Base-by-base conservation (phyloP, 2,113 vertebrate species). In the Phrynocephalus versicolor region DNA sequence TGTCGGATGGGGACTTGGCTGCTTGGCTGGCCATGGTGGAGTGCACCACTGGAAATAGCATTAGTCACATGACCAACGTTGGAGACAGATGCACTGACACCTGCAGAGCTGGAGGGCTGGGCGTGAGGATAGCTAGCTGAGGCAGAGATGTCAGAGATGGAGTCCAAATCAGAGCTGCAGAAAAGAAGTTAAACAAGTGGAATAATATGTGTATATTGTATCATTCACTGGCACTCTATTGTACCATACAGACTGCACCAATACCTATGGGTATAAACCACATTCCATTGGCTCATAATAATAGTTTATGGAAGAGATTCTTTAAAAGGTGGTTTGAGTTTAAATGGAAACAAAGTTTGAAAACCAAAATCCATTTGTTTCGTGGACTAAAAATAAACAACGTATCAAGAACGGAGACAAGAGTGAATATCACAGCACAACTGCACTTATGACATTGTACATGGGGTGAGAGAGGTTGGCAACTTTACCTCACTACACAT, bases 61-160 rank as follows among this genome's bases (percentile, higher is more conserved):
- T 94, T 92, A 90, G 86, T 93, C 86, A 86, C 86, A 84, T 78
- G 93, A 25, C 85, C 83, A 51, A 78, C 71, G 58, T 35, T 82
- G 90, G 87, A 0, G 82, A 94, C 1, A 72, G 94, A 89, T 0
- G 67, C 58, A 0, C n/a, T 85, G 45, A 86, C 0, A 23, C 91
- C 37, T 2, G 92, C 37, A 1, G 95, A 96, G 89, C 93, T 96
- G 69, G 64, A 97, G 93, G 90, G 92, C 85, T 95, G 96, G 85
- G 95, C 94, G 94, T 91, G 96, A 0, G 94, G 85, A 72, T 95
- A 95, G 95, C 95, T 93, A 96, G 95, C 85, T 93, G 97, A 96
- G 93, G 88, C 95, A 16, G 98, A 97, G 95, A 99, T 98, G 94
- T 99, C 98, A 4, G 99, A 97, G 96, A 99, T 99, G 94, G 98